phyloP scores from a whole-genome alignment of 2,888 invertebrate species.

The Amphipoea oculea region DNA sequence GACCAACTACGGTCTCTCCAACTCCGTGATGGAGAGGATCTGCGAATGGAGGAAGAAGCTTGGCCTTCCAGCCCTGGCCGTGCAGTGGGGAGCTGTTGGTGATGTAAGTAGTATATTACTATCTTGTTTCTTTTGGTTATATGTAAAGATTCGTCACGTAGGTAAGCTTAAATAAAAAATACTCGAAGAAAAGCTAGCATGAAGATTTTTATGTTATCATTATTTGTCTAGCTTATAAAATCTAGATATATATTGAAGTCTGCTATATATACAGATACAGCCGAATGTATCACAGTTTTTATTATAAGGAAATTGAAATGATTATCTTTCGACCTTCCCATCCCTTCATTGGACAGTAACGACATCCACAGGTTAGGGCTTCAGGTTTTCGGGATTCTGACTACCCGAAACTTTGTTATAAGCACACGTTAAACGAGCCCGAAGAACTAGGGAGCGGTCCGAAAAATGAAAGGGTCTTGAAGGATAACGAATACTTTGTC shows the following conservation, averaged over 20 bases:
- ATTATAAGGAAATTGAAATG: neutral
- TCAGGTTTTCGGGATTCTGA: neutral
- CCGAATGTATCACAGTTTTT: neutral
- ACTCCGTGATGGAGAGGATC: slow-evolving; percentile 97
- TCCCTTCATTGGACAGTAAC: neutral
- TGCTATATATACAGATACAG: neutral
- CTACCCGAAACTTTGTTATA: too few relatives aligned
- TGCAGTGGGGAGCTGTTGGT: slow-evolving; percentile 98
- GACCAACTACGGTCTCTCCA: slow-evolving; percentile 97
- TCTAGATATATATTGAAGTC: neutral
- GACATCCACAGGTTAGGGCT: neutral
- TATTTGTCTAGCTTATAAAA: neutral
- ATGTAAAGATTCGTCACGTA: neutral
- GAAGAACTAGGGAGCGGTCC: neutral
- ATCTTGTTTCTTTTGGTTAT: neutral
- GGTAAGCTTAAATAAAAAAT: neutral
- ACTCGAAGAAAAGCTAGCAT: neutral
- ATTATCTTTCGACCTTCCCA: neutral
- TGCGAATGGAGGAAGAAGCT: slow-evolving; percentile 93
- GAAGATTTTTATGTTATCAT: too few relatives aligned
- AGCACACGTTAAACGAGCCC: neutral
- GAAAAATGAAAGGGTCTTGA: neutral
- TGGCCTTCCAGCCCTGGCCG: slow-evolving; percentile 94
- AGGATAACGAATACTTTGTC: neutral
- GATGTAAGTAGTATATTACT: slow-evolving; percentile 91